Percentiles rank a stretch among this genome's conserved stretches.
Evolutionary conservation across 2,113 vertebrate species (phyloP).

Genomic region (Acrocephalus arundinaceus): DNA sequence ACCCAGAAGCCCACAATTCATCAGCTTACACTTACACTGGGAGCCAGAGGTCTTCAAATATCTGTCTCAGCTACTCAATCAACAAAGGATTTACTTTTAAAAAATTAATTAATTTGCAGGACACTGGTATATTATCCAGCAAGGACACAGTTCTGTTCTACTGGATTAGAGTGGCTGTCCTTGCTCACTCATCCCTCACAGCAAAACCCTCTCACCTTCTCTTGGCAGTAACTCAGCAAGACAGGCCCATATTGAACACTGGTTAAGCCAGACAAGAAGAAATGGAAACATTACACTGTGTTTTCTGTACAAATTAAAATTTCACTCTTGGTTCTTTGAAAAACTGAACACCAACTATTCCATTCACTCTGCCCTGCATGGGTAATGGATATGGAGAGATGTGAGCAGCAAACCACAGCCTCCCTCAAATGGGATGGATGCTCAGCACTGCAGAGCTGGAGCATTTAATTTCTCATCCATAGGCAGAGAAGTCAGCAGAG

Average conservation of each 20-base stretch:
- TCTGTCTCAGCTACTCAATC: neutral
- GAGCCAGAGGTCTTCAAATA: neutral
- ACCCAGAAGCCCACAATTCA: neutral
- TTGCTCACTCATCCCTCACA: neutral
- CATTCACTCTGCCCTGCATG: neutral
- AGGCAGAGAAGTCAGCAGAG: neutral
- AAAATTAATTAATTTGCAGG: neutral
- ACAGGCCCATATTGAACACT: neutral
- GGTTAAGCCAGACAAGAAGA: constrained; percentile 23
- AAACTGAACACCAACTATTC: constrained; percentile 8
- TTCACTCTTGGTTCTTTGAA: neutral
- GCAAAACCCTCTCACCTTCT: neutral
- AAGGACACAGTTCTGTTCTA: neutral
- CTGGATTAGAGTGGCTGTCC: neutral
- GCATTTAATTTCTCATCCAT: neutral
- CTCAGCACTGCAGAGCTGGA: neutral
- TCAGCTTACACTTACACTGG: neutral
- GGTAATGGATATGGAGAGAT: constrained; percentile 36
- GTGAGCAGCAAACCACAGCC: neutral
- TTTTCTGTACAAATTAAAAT: constrained; percentile 37
- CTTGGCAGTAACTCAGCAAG: neutral
- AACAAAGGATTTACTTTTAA: neutral
- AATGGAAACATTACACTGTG: neutral
- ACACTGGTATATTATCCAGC: neutral
- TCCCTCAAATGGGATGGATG: neutral